phyloP scores from a whole-genome alignment of 2,113 vertebrate species.

The Passer montanus region DNA sequence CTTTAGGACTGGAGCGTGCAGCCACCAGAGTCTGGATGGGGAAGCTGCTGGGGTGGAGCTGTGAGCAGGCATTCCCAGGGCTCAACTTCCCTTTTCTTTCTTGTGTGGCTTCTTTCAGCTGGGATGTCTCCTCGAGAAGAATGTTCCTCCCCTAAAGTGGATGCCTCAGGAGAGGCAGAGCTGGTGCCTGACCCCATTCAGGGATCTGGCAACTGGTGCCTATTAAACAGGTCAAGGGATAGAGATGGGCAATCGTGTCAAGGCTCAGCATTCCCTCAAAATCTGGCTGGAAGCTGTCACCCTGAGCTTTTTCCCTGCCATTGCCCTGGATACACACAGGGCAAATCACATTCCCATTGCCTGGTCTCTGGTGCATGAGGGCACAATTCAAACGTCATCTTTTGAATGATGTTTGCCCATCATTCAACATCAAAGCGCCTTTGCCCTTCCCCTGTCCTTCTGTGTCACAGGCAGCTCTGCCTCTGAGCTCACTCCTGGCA shows the following conservation, averaged over 20 bases:
- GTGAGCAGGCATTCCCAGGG: neutral
- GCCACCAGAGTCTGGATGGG: neutral
- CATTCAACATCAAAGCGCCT: neutral
- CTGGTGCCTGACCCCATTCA: neutral
- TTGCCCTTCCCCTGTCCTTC: conserved; percentile 5
- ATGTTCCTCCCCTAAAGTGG: neutral
- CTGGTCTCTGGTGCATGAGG: neutral
- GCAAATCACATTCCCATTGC: neutral
- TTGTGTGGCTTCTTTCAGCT: accelerated
- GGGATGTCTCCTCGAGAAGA: neutral
- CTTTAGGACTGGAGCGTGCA: neutral
- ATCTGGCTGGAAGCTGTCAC: neutral
- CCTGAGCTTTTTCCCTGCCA: neutral
- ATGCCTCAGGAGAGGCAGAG: neutral
- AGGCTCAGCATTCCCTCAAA: neutral
- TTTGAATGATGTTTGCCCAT: conserved; percentile 21
- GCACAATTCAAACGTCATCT: neutral
- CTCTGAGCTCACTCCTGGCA: neutral
- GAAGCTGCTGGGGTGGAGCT: neutral
- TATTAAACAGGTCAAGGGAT: neutral
- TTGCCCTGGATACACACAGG: neutral
- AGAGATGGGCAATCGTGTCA: accelerated
- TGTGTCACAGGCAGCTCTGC: neutral
- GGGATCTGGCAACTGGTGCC: neutral
- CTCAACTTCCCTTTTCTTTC: neutral